phyloP scores from a whole-genome alignment of 2,113 vertebrate species.

The Embiotoca jacksoni region DNA sequence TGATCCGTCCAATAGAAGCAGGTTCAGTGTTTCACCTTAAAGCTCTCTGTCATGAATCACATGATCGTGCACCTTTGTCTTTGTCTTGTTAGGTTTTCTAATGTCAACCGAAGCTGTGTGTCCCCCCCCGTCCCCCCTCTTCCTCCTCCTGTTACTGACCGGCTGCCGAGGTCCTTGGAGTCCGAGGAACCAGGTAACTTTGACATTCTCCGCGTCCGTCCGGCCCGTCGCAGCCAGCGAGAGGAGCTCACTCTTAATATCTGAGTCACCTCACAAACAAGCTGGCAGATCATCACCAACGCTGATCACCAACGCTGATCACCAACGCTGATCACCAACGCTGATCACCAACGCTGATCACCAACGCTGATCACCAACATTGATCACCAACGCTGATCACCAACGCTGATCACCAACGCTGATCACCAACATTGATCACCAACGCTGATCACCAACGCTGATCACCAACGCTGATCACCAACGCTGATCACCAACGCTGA shows the following conservation, averaged over 20 bases:
- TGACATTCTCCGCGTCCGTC: slow-evolving; percentile 50
- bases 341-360: too few species aligned
- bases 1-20: background rate
- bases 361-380: too few species aligned
- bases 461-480: too few species aligned
- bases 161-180: slow-evolving; percentile 17
- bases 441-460: too few species aligned
- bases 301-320: background rate
- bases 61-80: background rate
- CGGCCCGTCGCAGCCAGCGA: slow-evolving; percentile 44
- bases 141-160: slow-evolving; percentile 39
- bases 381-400: too few species aligned
- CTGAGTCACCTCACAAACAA: slow-evolving; percentile 31
- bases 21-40: slow-evolving; percentile 1
- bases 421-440: too few species aligned
- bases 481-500: too few species aligned
- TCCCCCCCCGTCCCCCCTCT: background rate
- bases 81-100: background rate
- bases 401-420: too few species aligned
- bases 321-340: too few species aligned
- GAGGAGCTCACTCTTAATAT: slow-evolving; percentile 35
- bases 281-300: slow-evolving; percentile 37
- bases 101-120: too few species aligned
- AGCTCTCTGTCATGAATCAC: background rate
- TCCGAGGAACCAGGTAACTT: slow-evolving; percentile 42